phyloP scores from a whole-genome alignment of 1,140 invertebrate species.

The Monomorium pharaonis region DNA sequence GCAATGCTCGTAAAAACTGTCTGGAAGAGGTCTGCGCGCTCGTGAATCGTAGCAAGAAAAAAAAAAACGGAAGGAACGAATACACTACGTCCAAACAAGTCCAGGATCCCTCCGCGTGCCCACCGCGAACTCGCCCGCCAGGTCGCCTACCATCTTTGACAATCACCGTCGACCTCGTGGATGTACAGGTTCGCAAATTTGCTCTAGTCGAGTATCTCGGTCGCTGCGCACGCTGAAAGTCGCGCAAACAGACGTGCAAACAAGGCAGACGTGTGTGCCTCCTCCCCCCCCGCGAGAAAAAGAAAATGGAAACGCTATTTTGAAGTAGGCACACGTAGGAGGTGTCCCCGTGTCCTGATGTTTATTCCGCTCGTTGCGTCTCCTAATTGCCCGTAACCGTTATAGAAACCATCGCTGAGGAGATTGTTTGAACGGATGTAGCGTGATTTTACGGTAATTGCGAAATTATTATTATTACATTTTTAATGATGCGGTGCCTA shows the following conservation, averaged over 20 bases:
- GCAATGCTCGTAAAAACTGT: constrained; percentile 66
- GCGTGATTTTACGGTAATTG: constrained; percentile 51
- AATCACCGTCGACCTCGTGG: constrained; percentile 52
- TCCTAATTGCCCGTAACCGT: constrained; percentile 64
- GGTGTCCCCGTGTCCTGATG: constrained; percentile 4
- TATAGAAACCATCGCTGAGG: constrained; percentile 39
- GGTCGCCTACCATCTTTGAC: constrained; percentile 66
- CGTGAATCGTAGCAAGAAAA: constrained; percentile 34
- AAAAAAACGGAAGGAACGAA: constrained; percentile 54
- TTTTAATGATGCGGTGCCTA: constrained; percentile 33
- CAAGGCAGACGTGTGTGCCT: constrained; percentile 59
- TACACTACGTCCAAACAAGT: constrained; percentile 48
- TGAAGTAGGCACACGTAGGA: constrained; percentile 39
- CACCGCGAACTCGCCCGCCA: neutral
- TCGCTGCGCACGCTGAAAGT: constrained; percentile 52
- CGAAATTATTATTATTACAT: constrained; percentile 49
- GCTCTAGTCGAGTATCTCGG: constrained; percentile 53
- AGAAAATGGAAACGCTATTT: constrained; percentile 53
- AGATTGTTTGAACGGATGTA: constrained; percentile 43
- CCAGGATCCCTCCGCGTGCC: neutral
- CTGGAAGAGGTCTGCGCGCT: constrained; percentile 60
- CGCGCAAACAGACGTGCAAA: constrained; percentile 62
- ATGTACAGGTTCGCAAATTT: constrained; percentile 66
- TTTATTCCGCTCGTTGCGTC: constrained; percentile 26
- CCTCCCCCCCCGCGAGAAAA: constrained; percentile 36